Base-by-base conservation (phyloP, 2,888 invertebrate species). In the Alcis repandata region DNA sequence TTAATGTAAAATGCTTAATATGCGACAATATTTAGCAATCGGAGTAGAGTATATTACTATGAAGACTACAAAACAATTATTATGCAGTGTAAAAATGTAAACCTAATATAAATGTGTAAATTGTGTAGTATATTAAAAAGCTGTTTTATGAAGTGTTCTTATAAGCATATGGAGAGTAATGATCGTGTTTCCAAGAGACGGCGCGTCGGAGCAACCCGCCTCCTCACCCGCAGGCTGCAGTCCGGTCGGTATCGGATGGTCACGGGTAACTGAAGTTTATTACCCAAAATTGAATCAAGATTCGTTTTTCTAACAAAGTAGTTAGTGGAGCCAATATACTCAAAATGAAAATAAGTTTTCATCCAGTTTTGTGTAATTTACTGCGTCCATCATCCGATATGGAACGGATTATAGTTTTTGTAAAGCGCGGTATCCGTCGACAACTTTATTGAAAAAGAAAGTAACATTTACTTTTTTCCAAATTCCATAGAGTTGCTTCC, bases 91-190 rank as follows among this genome's bases (percentile, higher is more conserved):
- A 93, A 92, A 92, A 92, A 91, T 92, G 91, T 91, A 92, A 91
- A 91, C 91, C 88, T 90, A 88, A 79, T 86, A 84, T 89, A 88
- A 90, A 87, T 85, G 86, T 92, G 91, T 93, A 92, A 92, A 93
- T 92, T 92, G 88, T 92, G 92, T 92, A 92, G 93, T 92, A 86
- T 92, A 91, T 70, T 88, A 87, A 89, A 87, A 89, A 89, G 89
- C 91, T 90, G 92, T 91, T 93, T 90, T 89, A 91, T 90, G 86
- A 92, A 92, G 91, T 92, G 92, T 93, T 92, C 92, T 92, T 91
- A 92, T 92, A 91, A 89, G 87, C 86, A 76, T 89, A 88, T 78
- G 87, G 86, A 84, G 86, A 84, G 82, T 83, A 83, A 84, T 75
- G 82, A 77, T 77, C 78, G 79, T 82, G 82, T 83, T 84, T 83